Base-by-base conservation (phyloP, 2,797 vertebrate species). In the Pagetopsis macropterus region DNA sequence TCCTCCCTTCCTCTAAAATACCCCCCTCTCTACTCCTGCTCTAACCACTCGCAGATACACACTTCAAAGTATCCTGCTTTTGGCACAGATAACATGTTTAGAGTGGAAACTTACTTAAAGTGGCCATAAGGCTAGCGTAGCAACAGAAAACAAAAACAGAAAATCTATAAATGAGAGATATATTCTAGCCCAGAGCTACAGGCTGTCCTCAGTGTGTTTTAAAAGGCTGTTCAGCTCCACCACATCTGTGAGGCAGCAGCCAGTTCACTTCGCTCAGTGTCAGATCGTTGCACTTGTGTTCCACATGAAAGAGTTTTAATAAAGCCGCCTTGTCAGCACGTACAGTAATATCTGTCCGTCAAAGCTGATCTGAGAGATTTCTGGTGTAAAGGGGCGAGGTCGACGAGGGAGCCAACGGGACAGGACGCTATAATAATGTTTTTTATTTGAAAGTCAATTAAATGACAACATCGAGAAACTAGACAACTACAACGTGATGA, bases 271-370 rank as follows among this genome's bases (percentile, higher is more conserved):
- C 9, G 15, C 74, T 73, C 74, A n/a, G 70, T 76, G 81, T 84
- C 84, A 72, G 65, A 76, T 62, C 78, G 80, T 74, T 76, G 69
- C 78, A 71, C 81, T 82, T 74, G 41, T 21, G 76, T 79, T 86
- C 75, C 87, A 89, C 89, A 87, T 89, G 77, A 89, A 89, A 87
- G 84, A 21, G 54, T 66, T 83, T 87, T 85, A 82, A 84, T 87
- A 86, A 89, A 87, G 78, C 70, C 76, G 77, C 46, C 59, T 27
- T 90, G 91, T 91, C 90, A 87, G 79, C 82, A 84, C 33, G 1
- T 15, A 45, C 79, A 67, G 72, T 66, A 79, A 90, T 86, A 86
- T 88, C 74, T 76, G 87, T 89, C 87, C 12, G 76, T 87, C 72
- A 87, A 7, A 79, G 72, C 66, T 9, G 78, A 76, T 64, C 61